Conservation (phyloP, 2,888 invertebrate genomes). For the Watsonalla cultraria region DNA sequence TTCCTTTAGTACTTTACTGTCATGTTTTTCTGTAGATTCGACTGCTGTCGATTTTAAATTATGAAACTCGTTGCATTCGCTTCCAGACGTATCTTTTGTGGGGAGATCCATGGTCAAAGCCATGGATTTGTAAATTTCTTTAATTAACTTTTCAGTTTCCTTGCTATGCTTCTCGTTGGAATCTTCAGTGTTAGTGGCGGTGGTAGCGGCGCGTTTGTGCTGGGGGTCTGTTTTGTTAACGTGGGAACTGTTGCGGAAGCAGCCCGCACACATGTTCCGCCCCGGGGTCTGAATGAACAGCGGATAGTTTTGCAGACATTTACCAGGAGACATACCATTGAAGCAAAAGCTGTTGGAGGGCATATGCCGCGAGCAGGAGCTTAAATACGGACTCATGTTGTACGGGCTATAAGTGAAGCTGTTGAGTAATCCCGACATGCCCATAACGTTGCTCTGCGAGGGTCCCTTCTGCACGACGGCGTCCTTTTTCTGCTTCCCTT, state of each 20-base stretch:
- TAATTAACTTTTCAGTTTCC: conserved; percentile 60
- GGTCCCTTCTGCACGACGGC: conserved; percentile 50
- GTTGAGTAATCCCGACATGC: conserved; percentile 43
- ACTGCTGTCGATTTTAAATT: conserved; percentile 18
- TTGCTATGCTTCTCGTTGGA: conserved; percentile 24
- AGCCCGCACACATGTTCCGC: conserved; percentile 36
- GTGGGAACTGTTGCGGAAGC: conserved; percentile 31
- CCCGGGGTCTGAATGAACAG: conserved; percentile 44
- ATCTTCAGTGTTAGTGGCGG: conserved; percentile 51
- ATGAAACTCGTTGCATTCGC: conserved; percentile 33
- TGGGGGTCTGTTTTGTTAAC: conserved; percentile 8
- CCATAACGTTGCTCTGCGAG: conserved; percentile 40
- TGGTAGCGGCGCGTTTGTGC: conserved; percentile 21
- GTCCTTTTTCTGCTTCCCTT: conserved; percentile 43
- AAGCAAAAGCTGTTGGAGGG: conserved; percentile 28
- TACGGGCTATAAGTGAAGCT: conserved; percentile 53
- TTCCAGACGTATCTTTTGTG: conserved; percentile 36
- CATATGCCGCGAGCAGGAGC: conserved; percentile 41
- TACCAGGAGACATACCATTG: conserved; percentile 27
- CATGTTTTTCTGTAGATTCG: conserved; percentile 6
- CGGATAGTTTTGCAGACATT: conserved; percentile 52
- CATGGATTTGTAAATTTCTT: conserved; percentile 67
- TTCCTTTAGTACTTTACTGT: conserved; percentile 6
- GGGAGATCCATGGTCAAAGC: conserved; percentile 41
- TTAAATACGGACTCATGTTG: conserved; percentile 35